phyloP scores from a whole-genome alignment of 2,113 vertebrate species.

The Heliornis fulica region DNA sequence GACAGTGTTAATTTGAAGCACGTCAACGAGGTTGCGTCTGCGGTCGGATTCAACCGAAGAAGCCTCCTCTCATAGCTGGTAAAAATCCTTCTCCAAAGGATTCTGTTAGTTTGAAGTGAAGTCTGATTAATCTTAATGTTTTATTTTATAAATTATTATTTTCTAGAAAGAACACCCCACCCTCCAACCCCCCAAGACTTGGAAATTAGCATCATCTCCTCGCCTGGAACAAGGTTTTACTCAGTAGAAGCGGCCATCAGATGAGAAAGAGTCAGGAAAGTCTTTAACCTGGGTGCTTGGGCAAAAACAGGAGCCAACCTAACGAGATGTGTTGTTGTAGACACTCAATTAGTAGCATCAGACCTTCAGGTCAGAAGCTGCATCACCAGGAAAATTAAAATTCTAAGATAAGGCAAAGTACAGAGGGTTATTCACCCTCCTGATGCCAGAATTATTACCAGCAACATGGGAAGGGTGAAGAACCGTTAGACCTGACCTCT shows the following conservation, averaged over 20 bases:
- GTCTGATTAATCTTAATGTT: not conserved
- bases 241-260: not conserved
- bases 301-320: not conserved
- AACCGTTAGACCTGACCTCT: not conserved
- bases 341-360: not conserved
- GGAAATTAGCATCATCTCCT: not conserved
- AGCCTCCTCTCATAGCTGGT: not conserved
- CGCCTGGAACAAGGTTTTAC: not conserved
- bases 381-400: not conserved
- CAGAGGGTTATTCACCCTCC: not conserved
- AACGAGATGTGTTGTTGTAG: not conserved
- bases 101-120: not conserved
- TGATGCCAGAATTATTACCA: not conserved
- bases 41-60: not conserved
- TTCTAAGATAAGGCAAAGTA: not conserved
- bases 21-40: not conserved
- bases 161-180: not conserved
- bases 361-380: not conserved
- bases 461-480: not conserved
- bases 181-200: not conserved
- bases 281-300: not conserved
- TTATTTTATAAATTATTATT: not conserved
- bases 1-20: not conserved
- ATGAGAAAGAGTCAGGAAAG: not conserved
- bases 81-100: not conserved